These are phyloP conservation scores for Acrocephalus arundinaceus DNA, from an alignment of 2,113 vertebrate species.

Conservation along the genomic window DNA sequence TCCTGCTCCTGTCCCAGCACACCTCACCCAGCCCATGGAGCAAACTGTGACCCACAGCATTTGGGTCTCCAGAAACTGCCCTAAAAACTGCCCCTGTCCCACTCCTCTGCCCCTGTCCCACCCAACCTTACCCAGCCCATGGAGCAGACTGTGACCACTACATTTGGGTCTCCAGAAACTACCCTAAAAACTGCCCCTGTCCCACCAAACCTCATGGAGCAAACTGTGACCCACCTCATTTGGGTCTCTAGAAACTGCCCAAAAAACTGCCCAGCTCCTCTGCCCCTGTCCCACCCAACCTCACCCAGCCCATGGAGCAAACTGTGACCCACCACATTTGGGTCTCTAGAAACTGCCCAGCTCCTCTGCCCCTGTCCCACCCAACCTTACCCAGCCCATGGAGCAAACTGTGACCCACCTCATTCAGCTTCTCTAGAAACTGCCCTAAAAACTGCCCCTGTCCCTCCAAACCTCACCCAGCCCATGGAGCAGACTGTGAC, in stretches of 20 bases:
- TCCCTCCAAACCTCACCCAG: too few relatives aligned
- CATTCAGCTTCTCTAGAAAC: too few relatives aligned
- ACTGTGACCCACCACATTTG: too few relatives aligned
- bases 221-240: too few relatives aligned
- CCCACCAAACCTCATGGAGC: background rate
- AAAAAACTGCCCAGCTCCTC: too few relatives aligned
- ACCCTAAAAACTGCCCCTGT: background rate
- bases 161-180: background rate
- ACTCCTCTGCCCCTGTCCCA: background rate
- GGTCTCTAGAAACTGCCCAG: background rate
- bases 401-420: background rate
- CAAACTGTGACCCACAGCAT: background rate
- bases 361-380: fast-evolving
- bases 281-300: fast-evolving
- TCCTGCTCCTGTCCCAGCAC: fast-evolving
- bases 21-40: background rate
- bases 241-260: background rate
- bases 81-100: too few relatives aligned
- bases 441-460: too few relatives aligned
- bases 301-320: background rate
- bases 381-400: background rate
- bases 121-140: background rate
- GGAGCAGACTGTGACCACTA: background rate
- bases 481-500: too few relatives aligned
- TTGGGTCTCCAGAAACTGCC: background rate